These are phyloP conservation scores for Catocala nupta DNA, from an alignment of 2,888 invertebrate species.

Conservation along the genomic window DNA sequence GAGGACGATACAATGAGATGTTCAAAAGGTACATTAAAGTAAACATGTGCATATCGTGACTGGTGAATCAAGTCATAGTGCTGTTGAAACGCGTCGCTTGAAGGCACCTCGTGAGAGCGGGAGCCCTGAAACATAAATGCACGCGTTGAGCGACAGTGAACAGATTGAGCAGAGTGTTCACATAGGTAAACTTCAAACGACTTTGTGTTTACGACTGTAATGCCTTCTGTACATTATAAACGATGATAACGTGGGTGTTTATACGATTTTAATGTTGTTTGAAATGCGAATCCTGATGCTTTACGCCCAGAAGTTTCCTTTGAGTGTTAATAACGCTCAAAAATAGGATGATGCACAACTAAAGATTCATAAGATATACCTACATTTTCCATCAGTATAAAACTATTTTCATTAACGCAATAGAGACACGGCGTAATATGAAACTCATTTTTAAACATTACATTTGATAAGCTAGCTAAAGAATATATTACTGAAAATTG, in stretches of 20 bases:
- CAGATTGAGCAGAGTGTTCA: conserved; percentile 16
- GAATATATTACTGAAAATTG: no score
- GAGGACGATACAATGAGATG: conserved; percentile 69
- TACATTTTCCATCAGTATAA: no score
- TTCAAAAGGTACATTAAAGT: conserved; percentile 68
- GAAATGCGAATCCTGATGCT: conserved; percentile 33
- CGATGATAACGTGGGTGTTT: conserved; percentile 53
- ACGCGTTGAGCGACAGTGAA: conserved; percentile 42
- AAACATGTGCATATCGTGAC: conserved; percentile 58
- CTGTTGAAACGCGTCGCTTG: conserved; percentile 77
- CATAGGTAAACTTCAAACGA: conserved; percentile 59
- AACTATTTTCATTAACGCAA: no score
- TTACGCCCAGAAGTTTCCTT: conserved; percentile 20
- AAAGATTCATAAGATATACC: no score
- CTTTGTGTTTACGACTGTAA: conserved; percentile 55
- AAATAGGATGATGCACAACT: conserved; percentile 21
- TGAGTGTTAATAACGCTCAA: conserved; percentile 34
- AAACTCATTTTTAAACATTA: no score
- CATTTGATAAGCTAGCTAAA: no score
- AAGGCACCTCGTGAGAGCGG: conserved; percentile 81
- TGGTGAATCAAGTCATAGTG: conserved; percentile 76
- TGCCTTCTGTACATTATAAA: conserved; percentile 43
- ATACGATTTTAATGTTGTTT: conserved; percentile 46
- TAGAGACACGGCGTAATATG: no score
- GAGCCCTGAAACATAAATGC: conserved; percentile 77